Evolutionary conservation across 2,888 invertebrate genomes (phyloP), one percentile per base, ranked within the genome.

Genomic region (Zaprionus lineosus): DNA sequence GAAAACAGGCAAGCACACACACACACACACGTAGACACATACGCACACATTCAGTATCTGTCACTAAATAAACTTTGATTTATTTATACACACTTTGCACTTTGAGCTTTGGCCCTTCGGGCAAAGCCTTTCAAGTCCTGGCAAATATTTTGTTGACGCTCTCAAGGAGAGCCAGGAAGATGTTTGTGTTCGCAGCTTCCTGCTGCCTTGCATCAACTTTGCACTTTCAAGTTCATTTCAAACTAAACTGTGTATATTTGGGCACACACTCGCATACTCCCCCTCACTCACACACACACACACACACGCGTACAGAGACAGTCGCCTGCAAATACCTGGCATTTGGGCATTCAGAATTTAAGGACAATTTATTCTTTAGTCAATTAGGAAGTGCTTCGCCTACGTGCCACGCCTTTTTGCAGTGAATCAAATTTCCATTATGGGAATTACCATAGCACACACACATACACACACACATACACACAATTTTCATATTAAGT

Each of bases 41-140:
- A 21, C 18, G 37, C 41, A 26, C 29, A 48, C 53, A 58, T 60
- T n/a, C n/a, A 68, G 69, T 74, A 59, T 74, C 67, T 78, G 83
- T 71, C 71, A 65, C 78, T 67, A 77, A 78, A 78, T 74, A 78
- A 84, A 82, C 84, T 67, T 77, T 84, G 78, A 78, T 84, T 84
- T 78, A 84, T 84, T 81, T 84, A 74, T 71, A 64, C 64, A 73
- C 77, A 73, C 76, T 72, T 51, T 66, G 53, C 73, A 51, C 61
- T 63, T 40, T 70, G 56, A 55, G 44, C 55, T 63, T 75, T 72
- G 58, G 56, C 41, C 46, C 65, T 60, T 19, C 37, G 18, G 47
- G 60, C 51, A 46, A 65, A 65, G 77, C 59, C 74, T 74, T 75
- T 67, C 44, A 75, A 75, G 76, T 75, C 63, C 50, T 56, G 47